Conservation (phyloP, 2,888 invertebrate species). For the Eupithecia abbreviata region DNA sequence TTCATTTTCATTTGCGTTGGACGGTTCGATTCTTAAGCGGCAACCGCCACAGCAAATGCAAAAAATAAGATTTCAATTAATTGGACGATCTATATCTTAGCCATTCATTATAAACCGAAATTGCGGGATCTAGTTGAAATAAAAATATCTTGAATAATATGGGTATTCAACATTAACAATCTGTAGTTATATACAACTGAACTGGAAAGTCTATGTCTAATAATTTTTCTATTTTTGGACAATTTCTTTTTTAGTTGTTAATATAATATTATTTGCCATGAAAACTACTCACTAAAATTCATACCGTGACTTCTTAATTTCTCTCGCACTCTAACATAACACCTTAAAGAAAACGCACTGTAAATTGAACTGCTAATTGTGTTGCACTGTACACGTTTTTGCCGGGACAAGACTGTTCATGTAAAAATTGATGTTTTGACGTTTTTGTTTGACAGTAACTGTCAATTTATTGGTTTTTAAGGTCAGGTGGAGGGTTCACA, state of each 20-base stretch:
- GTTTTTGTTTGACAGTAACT: conserved; percentile 20
- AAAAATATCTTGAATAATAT: no score
- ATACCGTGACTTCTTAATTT: not conserved
- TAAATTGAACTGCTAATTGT: not conserved
- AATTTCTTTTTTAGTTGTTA: no score
- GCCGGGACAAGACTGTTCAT: conserved; percentile 4
- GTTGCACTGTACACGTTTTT: conserved; percentile 22
- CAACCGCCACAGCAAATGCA: no score
- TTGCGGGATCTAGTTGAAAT: no score
- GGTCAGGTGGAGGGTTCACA: conserved; percentile 23
- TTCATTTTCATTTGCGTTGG: no score
- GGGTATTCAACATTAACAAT: not conserved
- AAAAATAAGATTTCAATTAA: no score
- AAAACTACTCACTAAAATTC: not conserved
- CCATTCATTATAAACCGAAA: no score
- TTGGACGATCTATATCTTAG: no score
- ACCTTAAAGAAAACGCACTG: not conserved
- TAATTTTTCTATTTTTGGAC: no score
- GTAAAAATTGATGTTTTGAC: conserved; percentile 24
- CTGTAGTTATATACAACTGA: no score
- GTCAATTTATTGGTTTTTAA: conserved; percentile 22
- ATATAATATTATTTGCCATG: not conserved
- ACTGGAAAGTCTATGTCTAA: no score
- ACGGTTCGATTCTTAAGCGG: no score
- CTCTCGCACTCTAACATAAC: not conserved